Evolutionary conservation across 2,113 vertebrate species (phyloP), one percentile per base, ranked within the genome.

Genomic region (Corythornis madagascariensis): DNA sequence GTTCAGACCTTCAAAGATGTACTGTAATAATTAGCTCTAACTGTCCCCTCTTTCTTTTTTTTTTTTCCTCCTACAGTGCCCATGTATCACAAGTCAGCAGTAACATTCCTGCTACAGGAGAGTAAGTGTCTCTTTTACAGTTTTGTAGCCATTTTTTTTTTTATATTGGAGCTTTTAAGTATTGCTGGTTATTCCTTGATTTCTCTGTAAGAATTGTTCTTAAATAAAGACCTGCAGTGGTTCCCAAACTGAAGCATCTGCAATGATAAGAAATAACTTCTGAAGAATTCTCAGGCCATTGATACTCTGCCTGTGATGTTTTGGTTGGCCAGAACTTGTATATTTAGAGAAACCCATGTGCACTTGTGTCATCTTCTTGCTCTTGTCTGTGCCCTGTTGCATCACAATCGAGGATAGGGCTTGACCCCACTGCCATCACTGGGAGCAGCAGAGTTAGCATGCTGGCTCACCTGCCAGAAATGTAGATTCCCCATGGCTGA

Each of bases 61-160:
- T 26, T 61, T 40, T 21, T 31, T 8, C 11, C 48, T 50, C 48
- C 48, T 53, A 47, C 98, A 99, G 99, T 95, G 89, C 97, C 83
- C 98, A 98, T 4, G 98, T 98, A 88, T 97, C 98, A 11, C 98
- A 98, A 95, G 96, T 98, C 96, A 98, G 86, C 96, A 97, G 43
- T 94, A 98, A 64, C 83, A 95, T 97, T 89, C 98, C 98, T 61
- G 96, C 98, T 93, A 97, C 98, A 59, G 97, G 97, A 97, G 98
- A 98, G 99, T 99, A 98, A 98, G 99, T 98, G 20, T 59, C 56
- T 92, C 70, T 82, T 73, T 75, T 77, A 42, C 25, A 56, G 14
- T 79, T 89, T 78, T 56, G 25, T 66, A 47, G 25, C 38, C 87
- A 4, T 24, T 5, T 20, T 70, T 78, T 72, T 77, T 72, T 80